Conservation (phyloP, 2,888 invertebrate species). For the Ichneumoninae sp. region DNA sequence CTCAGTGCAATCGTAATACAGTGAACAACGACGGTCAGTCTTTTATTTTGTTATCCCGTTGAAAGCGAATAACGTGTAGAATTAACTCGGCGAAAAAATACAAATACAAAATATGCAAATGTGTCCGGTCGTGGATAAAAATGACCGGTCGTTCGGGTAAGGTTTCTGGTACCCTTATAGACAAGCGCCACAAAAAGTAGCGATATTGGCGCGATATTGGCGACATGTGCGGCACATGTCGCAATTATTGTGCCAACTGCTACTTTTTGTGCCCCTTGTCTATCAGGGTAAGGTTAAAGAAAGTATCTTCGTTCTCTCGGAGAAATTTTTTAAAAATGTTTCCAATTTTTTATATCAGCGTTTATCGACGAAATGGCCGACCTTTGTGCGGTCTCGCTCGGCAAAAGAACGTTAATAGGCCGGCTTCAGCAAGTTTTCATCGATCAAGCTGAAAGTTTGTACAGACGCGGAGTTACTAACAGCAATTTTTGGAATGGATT, state of each 20-base stretch:
- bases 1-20: not conserved
- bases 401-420: not conserved
- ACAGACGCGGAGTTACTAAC: not conserved
- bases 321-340: not conserved
- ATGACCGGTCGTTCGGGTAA: not conserved
- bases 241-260: no score
- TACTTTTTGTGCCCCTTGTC: no score
- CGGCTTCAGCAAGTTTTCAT: not conserved
- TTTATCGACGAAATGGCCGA: not conserved
- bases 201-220: no score
- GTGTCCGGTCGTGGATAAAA: not conserved
- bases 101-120: not conserved
- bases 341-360: not conserved
- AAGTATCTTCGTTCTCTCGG: not conserved
- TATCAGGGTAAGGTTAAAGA: not conserved
- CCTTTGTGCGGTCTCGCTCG: not conserved
- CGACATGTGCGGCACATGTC: no score
- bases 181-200: no score
- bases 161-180: not conserved
- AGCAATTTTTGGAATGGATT: not conserved
- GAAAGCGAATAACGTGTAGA: not conserved
- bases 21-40: not conserved
- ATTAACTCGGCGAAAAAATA: not conserved
- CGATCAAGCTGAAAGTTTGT: not conserved
- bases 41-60: not conserved